phyloP scores from a whole-genome alignment of 2,888 invertebrate species.

The Cheilosia vernalis region DNA sequence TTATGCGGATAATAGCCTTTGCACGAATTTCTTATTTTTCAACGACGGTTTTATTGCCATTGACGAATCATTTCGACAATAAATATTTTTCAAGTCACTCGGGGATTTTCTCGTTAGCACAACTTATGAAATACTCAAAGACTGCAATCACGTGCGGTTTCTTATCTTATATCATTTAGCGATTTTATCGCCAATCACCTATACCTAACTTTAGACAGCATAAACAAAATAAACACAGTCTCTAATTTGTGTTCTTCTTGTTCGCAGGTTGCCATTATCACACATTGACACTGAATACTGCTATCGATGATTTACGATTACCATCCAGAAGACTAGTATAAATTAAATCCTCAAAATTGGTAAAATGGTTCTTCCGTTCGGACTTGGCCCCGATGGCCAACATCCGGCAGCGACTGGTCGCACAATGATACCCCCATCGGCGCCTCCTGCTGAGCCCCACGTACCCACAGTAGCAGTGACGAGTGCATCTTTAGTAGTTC shows the following conservation, averaged over 20 bases:
- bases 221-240: neutral
- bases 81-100: neutral
- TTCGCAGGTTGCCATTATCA: constrained; percentile 46
- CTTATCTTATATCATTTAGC: constrained; percentile 5
- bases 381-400: constrained; percentile 81
- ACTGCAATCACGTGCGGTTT: constrained; percentile 11
- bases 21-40: neutral
- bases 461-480: constrained; percentile 79
- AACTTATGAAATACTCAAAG: constrained; percentile 11
- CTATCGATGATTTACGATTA: constrained; percentile 63
- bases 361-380: constrained; percentile 82
- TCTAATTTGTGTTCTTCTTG: constrained; percentile 31
- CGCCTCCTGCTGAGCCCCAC: constrained; percentile 80
- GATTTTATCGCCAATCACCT: neutral
- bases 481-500: constrained; percentile 77
- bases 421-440: constrained; percentile 79
- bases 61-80: constrained; percentile 17
- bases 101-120: neutral
- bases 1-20: constrained; percentile 12
- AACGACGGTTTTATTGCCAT: neutral
- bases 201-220: neutral
- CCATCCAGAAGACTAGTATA: constrained; percentile 22
- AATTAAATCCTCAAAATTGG: constrained; percentile 4
- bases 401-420: constrained; percentile 77
- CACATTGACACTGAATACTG: constrained; percentile 47